Conservation (phyloP, 2,113 vertebrate genomes). For the Tamias sibiricus region DNA sequence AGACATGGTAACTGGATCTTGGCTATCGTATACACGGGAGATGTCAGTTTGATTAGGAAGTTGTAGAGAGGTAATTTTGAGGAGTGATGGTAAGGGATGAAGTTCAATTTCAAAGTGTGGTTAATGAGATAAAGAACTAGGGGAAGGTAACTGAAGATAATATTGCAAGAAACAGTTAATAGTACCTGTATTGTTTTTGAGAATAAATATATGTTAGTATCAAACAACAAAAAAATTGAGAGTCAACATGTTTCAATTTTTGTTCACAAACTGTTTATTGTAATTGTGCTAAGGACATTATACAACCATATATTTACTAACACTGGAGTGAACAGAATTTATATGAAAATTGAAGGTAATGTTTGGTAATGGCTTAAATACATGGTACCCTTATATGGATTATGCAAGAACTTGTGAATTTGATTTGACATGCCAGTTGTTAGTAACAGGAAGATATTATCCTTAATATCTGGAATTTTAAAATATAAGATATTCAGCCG, state of each 20-base stretch:
- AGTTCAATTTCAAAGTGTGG: not conserved
- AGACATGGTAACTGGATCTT: not conserved
- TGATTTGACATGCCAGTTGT: not conserved
- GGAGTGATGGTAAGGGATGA: not conserved
- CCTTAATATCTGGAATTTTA: not conserved
- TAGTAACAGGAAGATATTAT: not conserved
- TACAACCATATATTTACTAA: not conserved
- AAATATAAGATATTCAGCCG: too few species aligned
- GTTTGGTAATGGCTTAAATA: not conserved
- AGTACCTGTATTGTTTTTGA: not conserved
- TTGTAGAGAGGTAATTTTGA: not conserved
- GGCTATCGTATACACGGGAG: not conserved
- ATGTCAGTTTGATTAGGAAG: not conserved
- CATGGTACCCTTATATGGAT: not conserved
- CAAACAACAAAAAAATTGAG: not conserved
- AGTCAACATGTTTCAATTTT: not conserved
- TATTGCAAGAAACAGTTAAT: not conserved
- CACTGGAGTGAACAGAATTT: not conserved
- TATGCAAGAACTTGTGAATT: not conserved
- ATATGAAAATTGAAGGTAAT: constrained; percentile 12
- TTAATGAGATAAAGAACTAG: not conserved
- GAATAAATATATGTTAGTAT: not conserved
- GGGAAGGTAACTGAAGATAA: not conserved
- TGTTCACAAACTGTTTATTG: not conserved
- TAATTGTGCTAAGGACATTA: not conserved